Percentiles rank a stretch among this genome's conserved stretches.
phyloP scores from a whole-genome alignment of 2,888 invertebrate species.

The Aricia artaxerxes region DNA sequence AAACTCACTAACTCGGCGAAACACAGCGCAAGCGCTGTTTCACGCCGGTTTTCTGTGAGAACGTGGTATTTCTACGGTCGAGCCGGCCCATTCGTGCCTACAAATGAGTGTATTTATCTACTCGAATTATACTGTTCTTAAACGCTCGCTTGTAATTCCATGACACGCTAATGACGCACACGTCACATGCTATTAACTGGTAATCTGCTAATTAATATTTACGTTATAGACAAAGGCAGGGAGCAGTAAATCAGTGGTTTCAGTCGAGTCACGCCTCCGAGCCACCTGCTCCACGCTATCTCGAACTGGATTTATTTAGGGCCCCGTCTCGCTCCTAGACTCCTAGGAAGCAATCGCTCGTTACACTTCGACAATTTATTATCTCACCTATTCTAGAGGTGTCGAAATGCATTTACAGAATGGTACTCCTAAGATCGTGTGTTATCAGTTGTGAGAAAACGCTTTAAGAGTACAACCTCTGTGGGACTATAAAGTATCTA shows the following conservation, averaged over 20 bases:
- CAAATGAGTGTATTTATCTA: neutral
- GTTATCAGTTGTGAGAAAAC: neutral
- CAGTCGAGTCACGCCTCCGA: slow-evolving; percentile 41
- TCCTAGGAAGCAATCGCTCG: slow-evolving; percentile 23
- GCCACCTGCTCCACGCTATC: slow-evolving; percentile 41
- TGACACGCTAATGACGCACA: slow-evolving; percentile 23
- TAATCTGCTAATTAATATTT: slow-evolving; percentile 42
- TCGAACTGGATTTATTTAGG: slow-evolving; percentile 32
- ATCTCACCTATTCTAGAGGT: neutral
- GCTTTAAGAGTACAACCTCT: neutral
- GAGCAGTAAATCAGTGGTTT: slow-evolving; percentile 43
- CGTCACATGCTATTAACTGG: slow-evolving; percentile 31
- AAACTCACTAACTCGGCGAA: too few relatives aligned
- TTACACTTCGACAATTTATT: slow-evolving; percentile 18
- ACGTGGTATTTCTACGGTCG: too few relatives aligned
- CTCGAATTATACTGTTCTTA: neutral
- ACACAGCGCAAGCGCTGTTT: too few relatives aligned
- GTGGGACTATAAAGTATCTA: neutral
- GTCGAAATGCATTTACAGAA: slow-evolving; percentile 19
- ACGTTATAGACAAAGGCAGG: slow-evolving; percentile 41
- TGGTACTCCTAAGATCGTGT: slow-evolving; percentile 17
- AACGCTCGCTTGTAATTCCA: neutral
- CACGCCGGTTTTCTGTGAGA: too few relatives aligned
- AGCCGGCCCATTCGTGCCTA: neutral
- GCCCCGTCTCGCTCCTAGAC: slow-evolving; percentile 19